Evolutionary conservation across 2,113 vertebrate genomes (phyloP), one percentile per base, ranked within the genome.

Genomic region (Spea multiplicata): DNA sequence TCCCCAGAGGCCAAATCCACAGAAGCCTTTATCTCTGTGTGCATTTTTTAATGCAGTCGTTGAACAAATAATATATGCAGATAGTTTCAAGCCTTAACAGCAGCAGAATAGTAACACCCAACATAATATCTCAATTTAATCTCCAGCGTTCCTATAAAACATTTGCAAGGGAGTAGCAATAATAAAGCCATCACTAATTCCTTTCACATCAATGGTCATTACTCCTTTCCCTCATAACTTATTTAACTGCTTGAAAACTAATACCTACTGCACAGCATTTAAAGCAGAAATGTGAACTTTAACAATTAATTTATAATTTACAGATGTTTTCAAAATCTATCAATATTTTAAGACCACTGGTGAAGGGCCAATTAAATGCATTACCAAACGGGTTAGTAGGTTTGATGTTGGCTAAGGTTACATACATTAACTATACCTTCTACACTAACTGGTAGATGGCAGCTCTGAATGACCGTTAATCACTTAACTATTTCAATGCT

Each of bases 231-330:
- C 84, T 87, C 83, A 85, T 87, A 86, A 89, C 85, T 86, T 88
- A 90, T 87, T 91, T 87, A 91, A 86, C 81, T 83, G 69, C 85
- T 88, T 89, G 88, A 89, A 90, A 91, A 91, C 81, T 85, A 92
- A 89, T 86, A 88, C 82, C 84, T 83, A 87, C 86, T 87, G 88
- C 80, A 84, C 86, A 85, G 85, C 84, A 82, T 88, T 90, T 87
- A 87, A 86, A 90, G 87, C 85, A 88, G 83, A 89, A 90, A 88
- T 80, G 59, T 87, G 87, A 90, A 91, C 87, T 89, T 91, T 87
- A 84, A 89, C 85, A 88, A 89, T 87, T 89, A 91, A 91, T 89
- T 90, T 88, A 88, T 89, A 91, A 91, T 87, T 88, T 87, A 89
- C 88, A 88, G 81, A 87, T 87, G 82, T 88, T 86, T 89, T 85